These are phyloP conservation scores for Formica selysi DNA, from an alignment of 1,140 invertebrate genomes.

Conservation along the genomic window DNA sequence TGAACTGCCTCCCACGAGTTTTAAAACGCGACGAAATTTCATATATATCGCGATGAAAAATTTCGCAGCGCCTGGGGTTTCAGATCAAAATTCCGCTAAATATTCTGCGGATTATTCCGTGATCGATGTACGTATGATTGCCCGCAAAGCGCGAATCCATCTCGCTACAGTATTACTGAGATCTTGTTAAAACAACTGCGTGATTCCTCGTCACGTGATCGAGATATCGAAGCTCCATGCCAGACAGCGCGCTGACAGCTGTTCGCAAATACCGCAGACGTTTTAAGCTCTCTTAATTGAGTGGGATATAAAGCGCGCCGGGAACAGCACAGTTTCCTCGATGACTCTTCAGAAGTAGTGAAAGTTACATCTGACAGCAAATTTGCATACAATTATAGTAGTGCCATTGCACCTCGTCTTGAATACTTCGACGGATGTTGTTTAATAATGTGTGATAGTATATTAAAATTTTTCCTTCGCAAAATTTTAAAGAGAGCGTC, in stretches of 20 bases:
- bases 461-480: not conserved
- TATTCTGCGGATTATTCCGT: not conserved
- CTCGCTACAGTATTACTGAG: not conserved
- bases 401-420: conserved; percentile 40
- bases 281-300: conserved; percentile 54
- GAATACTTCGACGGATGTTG: not conserved
- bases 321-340: conserved; percentile 13
- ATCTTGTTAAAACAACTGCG: conserved; percentile 8
- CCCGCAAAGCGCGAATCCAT: not conserved
- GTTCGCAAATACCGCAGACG: conserved; percentile 52
- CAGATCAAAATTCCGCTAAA: conserved; percentile 12
- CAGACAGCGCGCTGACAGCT: conserved; percentile 28
- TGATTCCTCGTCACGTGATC: conserved; percentile 24
- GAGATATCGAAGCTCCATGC: conserved; percentile 40
- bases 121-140: conserved; percentile 27
- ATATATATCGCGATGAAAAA: not conserved
- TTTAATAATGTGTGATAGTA: not conserved
- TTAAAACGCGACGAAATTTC: not conserved
- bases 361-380: conserved; percentile 51
- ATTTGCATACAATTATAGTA: conserved; percentile 58
- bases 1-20: not conserved
- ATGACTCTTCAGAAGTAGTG: conserved; percentile 32
- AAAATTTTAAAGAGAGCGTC: not conserved
- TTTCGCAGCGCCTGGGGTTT: not conserved
- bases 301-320: conserved; percentile 28